Percentiles rank a stretch among this genome's conserved stretches.
Conservation (phyloP, 53 echinoderm and acorn worm species). For the Luidia sarsii region DNA sequence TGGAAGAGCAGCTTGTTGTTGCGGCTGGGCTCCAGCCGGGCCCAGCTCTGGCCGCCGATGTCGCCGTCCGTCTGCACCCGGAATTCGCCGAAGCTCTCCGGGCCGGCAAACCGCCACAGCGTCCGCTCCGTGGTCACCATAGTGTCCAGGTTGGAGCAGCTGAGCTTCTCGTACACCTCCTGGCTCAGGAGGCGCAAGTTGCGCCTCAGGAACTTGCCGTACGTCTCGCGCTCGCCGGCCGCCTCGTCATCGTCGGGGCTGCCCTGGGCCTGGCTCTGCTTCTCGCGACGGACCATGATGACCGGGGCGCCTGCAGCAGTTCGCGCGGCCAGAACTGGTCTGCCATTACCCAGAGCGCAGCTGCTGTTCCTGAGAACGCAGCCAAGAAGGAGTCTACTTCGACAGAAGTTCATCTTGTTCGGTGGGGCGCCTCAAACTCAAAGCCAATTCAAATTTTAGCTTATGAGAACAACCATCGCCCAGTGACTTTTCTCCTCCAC, state of each 20-base stretch:
- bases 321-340: neutral
- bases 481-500: no score
- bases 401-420: constrained; percentile 1
- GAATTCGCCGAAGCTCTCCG: constrained; percentile 75
- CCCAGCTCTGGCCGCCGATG: constrained; percentile 91
- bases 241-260: neutral
- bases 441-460: no score
- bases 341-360: neutral
- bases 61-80: constrained; percentile 67
- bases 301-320: neutral
- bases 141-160: constrained; percentile 70
- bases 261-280: constrained; percentile 23
- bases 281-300: neutral
- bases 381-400: neutral
- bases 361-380: neutral
- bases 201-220: constrained; percentile 43
- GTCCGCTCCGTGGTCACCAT: constrained; percentile 74
- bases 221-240: constrained; percentile 30
- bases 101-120: constrained; percentile 73
- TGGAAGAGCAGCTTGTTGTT: constrained; percentile 92
- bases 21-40: constrained; percentile 63
- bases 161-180: constrained; percentile 70
- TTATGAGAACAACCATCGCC: no score
- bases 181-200: constrained; percentile 68
- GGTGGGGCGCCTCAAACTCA: no score